These are phyloP conservation scores for Mormyrus lacerda DNA, from an alignment of 2,113 vertebrate genomes.

Conservation along the genomic window DNA sequence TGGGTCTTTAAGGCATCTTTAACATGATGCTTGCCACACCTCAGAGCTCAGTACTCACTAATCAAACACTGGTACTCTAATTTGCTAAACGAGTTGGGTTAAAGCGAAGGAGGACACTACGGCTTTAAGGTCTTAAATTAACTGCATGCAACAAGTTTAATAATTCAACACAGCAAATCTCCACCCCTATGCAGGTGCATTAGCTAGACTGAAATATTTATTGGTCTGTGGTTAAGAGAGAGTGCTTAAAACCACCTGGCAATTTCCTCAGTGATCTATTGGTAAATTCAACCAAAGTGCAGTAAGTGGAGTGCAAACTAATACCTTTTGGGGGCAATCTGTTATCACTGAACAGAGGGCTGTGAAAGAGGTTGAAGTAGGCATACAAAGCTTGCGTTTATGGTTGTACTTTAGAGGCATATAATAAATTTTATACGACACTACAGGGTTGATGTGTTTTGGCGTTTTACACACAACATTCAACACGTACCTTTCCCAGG, in stretches of 20 bases:
- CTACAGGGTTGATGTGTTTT: neutral
- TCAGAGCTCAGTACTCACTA: constrained; percentile 15
- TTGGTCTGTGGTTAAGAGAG: constrained; percentile 54
- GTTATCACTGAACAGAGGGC: constrained; percentile 12
- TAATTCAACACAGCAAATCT: constrained; percentile 73
- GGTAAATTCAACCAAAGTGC: constrained; percentile 40
- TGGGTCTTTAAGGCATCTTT: constrained; percentile 23
- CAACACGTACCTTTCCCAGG: constrained; percentile 81
- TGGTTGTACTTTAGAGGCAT: neutral
- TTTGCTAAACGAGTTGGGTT: neutral
- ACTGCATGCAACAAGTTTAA: constrained; percentile 60
- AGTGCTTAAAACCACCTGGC: constrained; percentile 43
- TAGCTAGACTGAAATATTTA: constrained; percentile 73
- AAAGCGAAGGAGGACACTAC: neutral
- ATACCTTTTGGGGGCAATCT: constrained; percentile 31
- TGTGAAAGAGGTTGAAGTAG: neutral
- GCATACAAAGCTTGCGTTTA: neutral
- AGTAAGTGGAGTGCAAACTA: constrained; percentile 34
- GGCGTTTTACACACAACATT: neutral
- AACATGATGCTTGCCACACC: too few species aligned
- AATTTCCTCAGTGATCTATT: constrained; percentile 34
- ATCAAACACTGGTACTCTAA: neutral
- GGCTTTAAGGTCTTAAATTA: constrained; percentile 59
- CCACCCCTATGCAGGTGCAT: constrained; percentile 59
- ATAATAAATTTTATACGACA: neutral